Evolutionary conservation across 1,140 invertebrate genomes (phyloP), one percentile per base, ranked within the genome.

Genomic region (Diorhabda sublineata): DNA sequence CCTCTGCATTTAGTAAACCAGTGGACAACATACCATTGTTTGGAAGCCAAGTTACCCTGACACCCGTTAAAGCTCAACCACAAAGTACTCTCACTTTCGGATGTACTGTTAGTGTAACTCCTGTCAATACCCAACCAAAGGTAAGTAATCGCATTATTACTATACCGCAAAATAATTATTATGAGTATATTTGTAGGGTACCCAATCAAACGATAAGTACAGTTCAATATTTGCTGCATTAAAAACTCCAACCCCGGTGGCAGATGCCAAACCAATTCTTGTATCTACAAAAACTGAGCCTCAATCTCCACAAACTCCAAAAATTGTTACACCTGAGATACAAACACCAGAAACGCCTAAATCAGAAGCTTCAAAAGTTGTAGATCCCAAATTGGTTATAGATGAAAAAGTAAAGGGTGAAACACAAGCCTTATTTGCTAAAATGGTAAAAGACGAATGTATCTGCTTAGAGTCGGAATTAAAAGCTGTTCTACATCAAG

Each of bases 381-480:
- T 52, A 6, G 66, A 64, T n/a, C 45, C 67, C 4, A 66, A 45
- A 41, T 56, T 57, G 45, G 56, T 52, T 11, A 45, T 64, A 6
- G 60, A 68, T 59, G 45, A 56, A 11, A 52, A 71, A 44, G 8
- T 61, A 3, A 73, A 75, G 65, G 62, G 66, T 9, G 75, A 75
- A 65, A 71, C 67, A n/a, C 80, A 81, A 66, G 76, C 78, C 41
- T 64, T 78, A n/a, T 73, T 79, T 56, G 68, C 72, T 3, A 62
- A 80, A 68, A 73, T 79, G 66, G 75, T 83, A 77, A 70, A 75
- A 82, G 66, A 85, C 75, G 85, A 91, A 84, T 87, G 89, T 2
- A 81, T 84, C 42, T 83, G 86, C 58, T 89, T 91, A 75, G 85
- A 88, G 71, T 79, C 81, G 68, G 89, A 91, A 75, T 73, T 91